Conservation (phyloP, 2,113 vertebrate genomes). For the Pagrus major region DNA sequence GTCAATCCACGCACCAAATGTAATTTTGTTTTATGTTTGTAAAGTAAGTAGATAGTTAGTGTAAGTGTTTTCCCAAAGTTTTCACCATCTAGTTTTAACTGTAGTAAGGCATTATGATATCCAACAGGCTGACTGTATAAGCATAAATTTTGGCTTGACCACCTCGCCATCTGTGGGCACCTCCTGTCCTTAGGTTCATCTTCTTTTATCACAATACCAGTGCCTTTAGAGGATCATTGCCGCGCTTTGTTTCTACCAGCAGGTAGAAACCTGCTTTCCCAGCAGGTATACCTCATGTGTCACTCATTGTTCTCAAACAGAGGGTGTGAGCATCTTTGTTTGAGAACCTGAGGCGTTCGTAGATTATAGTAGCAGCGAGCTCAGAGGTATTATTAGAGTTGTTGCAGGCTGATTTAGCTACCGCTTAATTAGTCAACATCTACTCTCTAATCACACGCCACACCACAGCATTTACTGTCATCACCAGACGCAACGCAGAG, state of each 20-base stretch:
- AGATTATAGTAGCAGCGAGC: conserved; percentile 48
- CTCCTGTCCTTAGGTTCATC: background rate
- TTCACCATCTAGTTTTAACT: background rate
- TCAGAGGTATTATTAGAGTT: conserved; percentile 71
- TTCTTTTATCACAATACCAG: background rate
- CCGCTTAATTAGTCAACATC: conserved; percentile 74
- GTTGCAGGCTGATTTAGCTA: conserved; percentile 60
- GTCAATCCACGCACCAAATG: background rate
- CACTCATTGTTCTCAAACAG: conserved; percentile 39
- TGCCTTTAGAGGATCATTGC: background rate
- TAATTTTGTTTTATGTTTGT: background rate
- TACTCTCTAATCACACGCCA: conserved; percentile 71
- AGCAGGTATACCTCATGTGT: conserved; percentile 47
- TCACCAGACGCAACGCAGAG: background rate
- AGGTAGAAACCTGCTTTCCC: conserved; percentile 12
- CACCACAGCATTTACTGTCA: conserved; percentile 74
- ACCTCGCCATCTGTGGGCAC: background rate
- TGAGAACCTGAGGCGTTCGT: conserved; percentile 40
- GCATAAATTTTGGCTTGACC: background rate
- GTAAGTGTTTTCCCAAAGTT: background rate
- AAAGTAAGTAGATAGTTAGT: conserved; percentile 26
- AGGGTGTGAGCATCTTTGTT: conserved; percentile 79
- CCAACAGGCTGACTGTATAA: background rate
- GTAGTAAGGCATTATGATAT: background rate
- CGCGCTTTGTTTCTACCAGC: conserved; percentile 24